Conservation (phyloP, 1,140 invertebrate species). For the Neelides sp. region DNA sequence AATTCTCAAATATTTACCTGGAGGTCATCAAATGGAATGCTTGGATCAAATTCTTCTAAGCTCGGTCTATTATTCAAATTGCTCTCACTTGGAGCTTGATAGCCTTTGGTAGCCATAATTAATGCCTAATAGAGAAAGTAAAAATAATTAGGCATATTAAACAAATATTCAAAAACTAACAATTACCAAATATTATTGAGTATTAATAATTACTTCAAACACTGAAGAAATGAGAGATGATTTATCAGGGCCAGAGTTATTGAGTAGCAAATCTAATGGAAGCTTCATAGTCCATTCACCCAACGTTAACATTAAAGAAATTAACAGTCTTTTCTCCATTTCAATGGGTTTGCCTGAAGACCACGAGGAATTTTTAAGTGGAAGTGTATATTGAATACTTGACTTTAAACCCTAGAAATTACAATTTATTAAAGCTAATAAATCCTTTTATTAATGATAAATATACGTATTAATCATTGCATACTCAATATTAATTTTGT, state of each 20-base stretch:
- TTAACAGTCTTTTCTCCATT: constrained; percentile 55
- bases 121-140: constrained; percentile 35
- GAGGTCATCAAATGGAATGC: constrained; percentile 54
- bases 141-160: constrained; percentile 3
- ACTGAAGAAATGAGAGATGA: constrained; percentile 37
- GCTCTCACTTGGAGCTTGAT: constrained; percentile 24
- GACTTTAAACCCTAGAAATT: constrained; percentile 45
- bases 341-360: constrained; percentile 36
- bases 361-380: constrained; percentile 36
- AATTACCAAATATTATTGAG: constrained; percentile 5
- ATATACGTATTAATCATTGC: too few species aligned
- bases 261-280: constrained; percentile 40
- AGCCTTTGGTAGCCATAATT: constrained; percentile 38
- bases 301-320: constrained; percentile 74
- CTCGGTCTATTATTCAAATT: constrained; percentile 21
- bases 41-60: constrained; percentile 54
- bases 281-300: constrained; percentile 85
- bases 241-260: constrained; percentile 32
- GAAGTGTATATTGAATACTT: constrained; percentile 44
- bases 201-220: constrained; percentile 35
- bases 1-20: constrained; percentile 30
- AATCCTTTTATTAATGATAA: too few species aligned
- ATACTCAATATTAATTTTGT: too few species aligned
- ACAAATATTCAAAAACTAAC: constrained; percentile 2
- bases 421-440: too few species aligned